Evolutionary conservation across 2,888 invertebrate species (phyloP).

Genomic region (Melanostoma mellinum): DNA sequence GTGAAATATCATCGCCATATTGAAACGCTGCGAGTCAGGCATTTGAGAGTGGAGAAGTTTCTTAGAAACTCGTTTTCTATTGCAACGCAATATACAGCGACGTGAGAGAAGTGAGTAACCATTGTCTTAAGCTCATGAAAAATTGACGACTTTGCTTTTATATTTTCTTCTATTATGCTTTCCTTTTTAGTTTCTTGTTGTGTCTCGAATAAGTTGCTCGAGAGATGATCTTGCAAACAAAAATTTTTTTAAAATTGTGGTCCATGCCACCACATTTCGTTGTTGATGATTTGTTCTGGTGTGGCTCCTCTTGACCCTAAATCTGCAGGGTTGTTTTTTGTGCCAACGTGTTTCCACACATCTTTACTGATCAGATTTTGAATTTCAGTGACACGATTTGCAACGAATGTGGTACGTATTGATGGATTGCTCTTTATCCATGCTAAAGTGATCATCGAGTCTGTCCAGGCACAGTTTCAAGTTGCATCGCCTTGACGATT

Average conservation of each 20-base stretch:
- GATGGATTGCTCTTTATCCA: no score
- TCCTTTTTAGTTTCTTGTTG: background rate
- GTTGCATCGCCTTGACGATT: background rate
- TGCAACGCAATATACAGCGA: background rate
- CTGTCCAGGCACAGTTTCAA: background rate
- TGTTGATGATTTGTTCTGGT: slow-evolving; percentile 6
- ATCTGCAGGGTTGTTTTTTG: slow-evolving; percentile 17
- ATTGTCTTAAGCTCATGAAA: background rate
- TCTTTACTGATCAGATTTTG: no score
- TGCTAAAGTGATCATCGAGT: background rate
- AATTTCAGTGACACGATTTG: no score
- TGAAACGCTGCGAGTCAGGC: no score
- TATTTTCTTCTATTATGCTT: background rate
- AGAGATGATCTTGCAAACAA: background rate
- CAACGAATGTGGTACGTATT: no score
- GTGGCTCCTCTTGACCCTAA: slow-evolving; percentile 13
- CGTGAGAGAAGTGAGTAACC: background rate
- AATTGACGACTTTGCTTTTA: background rate
- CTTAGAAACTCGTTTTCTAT: background rate
- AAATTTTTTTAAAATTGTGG: slow-evolving; percentile 11
- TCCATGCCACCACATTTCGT: slow-evolving; percentile 24
- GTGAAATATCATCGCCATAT: slow-evolving; percentile 1
- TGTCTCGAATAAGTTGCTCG: background rate
- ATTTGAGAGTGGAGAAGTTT: no score
- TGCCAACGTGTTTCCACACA: background rate